Percentiles rank a stretch among this genome's conserved stretches.
phyloP scores from a whole-genome alignment of 2,113 vertebrate genomes.

The Lontra canadensis region DNA sequence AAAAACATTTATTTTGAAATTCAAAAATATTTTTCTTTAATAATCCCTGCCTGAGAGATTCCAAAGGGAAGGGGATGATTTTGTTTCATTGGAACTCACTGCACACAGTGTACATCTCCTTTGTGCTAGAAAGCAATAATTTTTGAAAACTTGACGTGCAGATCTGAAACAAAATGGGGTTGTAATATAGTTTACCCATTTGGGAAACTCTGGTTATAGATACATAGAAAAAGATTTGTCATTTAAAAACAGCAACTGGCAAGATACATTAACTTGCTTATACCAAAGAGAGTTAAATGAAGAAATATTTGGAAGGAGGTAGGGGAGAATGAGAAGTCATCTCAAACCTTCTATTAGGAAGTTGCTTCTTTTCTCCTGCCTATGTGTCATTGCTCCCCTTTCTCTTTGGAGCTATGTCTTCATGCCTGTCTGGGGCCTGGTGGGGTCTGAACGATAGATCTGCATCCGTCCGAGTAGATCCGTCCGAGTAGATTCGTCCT shows the following conservation, averaged over 20 bases:
- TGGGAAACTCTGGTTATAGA: neutral
- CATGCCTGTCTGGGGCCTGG: neutral
- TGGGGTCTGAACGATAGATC: neutral
- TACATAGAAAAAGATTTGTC: constrained; percentile 12
- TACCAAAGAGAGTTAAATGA: neutral
- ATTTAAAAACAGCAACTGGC: neutral
- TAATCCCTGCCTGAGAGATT: neutral
- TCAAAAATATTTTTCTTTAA: neutral
- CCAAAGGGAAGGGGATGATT: neutral
- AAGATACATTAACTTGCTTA: neutral
- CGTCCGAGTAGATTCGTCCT: neutral
- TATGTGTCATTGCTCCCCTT: neutral
- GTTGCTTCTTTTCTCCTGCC: neutral
- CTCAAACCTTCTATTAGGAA: neutral
- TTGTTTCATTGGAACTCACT: neutral
- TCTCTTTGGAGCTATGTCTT: neutral
- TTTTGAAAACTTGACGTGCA: neutral
- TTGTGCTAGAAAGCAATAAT: neutral
- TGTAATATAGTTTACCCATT: neutral
- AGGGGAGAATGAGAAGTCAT: neutral
- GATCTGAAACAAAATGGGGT: neutral
- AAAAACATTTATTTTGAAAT: neutral
- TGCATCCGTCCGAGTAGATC: neutral
- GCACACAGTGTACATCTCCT: neutral
- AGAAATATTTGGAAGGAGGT: neutral